Evolutionary conservation across 2,113 vertebrate species (phyloP).

Genomic region (Daboia siamensis): DNA sequence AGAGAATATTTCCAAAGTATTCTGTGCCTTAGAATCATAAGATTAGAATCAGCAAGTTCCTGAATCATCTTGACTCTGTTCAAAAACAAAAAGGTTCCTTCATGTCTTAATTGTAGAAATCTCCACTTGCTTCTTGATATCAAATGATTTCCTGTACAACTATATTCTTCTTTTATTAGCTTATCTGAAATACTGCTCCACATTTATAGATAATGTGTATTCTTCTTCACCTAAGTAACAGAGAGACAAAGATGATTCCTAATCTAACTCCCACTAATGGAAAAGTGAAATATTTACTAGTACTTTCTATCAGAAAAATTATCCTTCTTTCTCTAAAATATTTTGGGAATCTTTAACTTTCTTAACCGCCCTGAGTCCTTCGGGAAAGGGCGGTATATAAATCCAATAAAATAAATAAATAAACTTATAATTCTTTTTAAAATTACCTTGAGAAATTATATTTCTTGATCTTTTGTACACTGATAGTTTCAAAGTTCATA

Average conservation of each 20-base stretch:
- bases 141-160: background rate
- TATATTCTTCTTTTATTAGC: background rate
- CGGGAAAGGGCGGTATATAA: too few species aligned
- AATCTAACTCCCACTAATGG: background rate
- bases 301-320: background rate
- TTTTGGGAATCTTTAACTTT: background rate
- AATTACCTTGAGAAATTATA: background rate
- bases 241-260: background rate
- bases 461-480: background rate
- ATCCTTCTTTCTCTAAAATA: background rate
- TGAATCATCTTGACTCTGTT: background rate
- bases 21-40: background rate
- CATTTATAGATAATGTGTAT: background rate
- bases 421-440: too few species aligned
- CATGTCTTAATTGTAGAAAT: background rate
- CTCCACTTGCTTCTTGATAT: background rate
- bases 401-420: too few species aligned
- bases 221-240: background rate
- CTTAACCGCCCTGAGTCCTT: too few species aligned
- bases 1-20: background rate
- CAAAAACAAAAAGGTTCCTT: background rate
- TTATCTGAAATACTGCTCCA: background rate
- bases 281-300: background rate
- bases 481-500: background rate
- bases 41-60: background rate